A percentile compares a stretch with the other conserved stretches of the same genome.
These are phyloP conservation scores for Dyspetes luteomarginatus DNA, from an alignment of 2,888 invertebrate genomes.

Conservation along the genomic window DNA sequence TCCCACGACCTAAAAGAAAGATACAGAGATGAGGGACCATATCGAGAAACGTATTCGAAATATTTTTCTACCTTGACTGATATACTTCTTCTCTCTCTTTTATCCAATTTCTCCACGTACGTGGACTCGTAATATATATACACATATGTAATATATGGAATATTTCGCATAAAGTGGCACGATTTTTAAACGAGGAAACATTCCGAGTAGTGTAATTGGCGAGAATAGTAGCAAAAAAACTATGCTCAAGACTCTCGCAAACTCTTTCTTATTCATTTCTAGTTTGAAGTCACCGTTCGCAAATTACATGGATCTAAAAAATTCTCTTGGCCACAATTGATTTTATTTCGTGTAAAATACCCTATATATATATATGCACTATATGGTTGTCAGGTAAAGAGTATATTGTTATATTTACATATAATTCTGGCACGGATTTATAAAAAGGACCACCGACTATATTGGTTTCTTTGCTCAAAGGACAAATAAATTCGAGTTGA, in stretches of 20 bases:
- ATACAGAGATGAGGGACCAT: not conserved
- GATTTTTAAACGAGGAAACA: too few relatives aligned
- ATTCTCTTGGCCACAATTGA: too few relatives aligned
- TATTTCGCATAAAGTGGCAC: too few relatives aligned
- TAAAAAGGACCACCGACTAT: slow-evolving; percentile 7
- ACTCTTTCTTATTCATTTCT: too few relatives aligned
- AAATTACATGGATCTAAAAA: too few relatives aligned
- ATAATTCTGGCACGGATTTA: not conserved
- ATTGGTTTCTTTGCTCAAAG: not conserved
- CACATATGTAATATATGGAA: too few relatives aligned
- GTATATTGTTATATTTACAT: not conserved
- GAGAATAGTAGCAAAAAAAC: too few relatives aligned
- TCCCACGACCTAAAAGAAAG: slow-evolving; percentile 36
- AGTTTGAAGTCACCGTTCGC: too few relatives aligned
- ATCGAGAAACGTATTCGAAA: not conserved
- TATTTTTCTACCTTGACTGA: not conserved
- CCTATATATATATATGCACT: not conserved
- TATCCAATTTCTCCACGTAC: not conserved
- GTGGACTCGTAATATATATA: not conserved
- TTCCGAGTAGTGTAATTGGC: too few relatives aligned
- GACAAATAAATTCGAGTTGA: too few relatives aligned
- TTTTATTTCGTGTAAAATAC: not conserved
- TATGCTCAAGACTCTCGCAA: too few relatives aligned
- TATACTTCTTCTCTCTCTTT: not conserved
- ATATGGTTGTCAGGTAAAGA: not conserved